Percentiles rank a stretch among this genome's conserved stretches.
Evolutionary conservation across 2,888 invertebrate genomes (phyloP).

Genomic region (Octodonta nipae): DNA sequence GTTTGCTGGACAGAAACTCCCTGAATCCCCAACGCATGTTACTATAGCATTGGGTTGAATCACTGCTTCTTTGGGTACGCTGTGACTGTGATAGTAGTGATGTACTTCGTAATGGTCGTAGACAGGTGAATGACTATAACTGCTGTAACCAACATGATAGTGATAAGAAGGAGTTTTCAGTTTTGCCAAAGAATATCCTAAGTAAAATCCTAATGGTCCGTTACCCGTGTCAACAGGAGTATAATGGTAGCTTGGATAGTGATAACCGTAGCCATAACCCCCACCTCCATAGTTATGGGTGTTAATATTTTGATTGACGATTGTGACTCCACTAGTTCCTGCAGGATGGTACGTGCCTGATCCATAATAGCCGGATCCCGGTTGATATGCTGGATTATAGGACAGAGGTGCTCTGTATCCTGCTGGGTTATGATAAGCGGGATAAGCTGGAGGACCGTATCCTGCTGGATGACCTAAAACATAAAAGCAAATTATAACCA

Average conservation of each 20-base stretch:
- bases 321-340: constrained; percentile 15
- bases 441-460: constrained; percentile 18
- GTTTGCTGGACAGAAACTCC: constrained; percentile 27
- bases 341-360: too few species aligned
- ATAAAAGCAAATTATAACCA: too few species aligned
- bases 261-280: constrained; percentile 11
- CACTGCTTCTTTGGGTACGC: constrained; percentile 22
- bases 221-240: constrained; percentile 22
- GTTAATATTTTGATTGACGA: constrained; percentile 23
- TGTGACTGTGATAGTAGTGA: constrained; percentile 28
- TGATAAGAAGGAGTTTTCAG: constrained; percentile 24
- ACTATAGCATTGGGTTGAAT: constrained; percentile 28
- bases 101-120: constrained; percentile 30
- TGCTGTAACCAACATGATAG: constrained; percentile 15
- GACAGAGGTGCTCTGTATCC: constrained; percentile 10
- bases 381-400: constrained; percentile 11
- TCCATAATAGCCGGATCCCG: constrained; percentile 9
- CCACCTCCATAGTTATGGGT: constrained; percentile 19
- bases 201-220: constrained; percentile 24
- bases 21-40: constrained; percentile 27
- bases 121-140: constrained; percentile 21
- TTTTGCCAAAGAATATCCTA: constrained; percentile 25
- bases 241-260: constrained; percentile 22
- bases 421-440: constrained; percentile 15
- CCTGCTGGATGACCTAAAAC: constrained; percentile 17